phyloP scores from a whole-genome alignment of 2,113 vertebrate genomes.

The Madoqua kirkii region DNA sequence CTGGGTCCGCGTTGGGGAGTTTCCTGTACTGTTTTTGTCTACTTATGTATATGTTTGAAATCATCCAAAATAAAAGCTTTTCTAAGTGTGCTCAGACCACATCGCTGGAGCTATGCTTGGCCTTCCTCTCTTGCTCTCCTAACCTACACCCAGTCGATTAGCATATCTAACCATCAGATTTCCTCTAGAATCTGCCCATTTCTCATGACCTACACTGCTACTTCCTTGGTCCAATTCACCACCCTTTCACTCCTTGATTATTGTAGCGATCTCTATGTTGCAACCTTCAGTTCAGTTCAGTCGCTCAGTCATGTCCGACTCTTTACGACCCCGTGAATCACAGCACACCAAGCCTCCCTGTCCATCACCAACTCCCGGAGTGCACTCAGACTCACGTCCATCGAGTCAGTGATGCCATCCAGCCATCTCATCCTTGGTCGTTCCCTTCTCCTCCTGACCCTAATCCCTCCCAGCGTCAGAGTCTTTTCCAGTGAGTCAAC shows the following conservation, averaged over 20 bases:
- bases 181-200: neutral
- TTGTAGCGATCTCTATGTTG: neutral
- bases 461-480: no score
- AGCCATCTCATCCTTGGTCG: no score
- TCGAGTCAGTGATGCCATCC: no score
- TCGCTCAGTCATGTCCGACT: no score
- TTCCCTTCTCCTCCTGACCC: no score
- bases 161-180: neutral
- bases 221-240: neutral
- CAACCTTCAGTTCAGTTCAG: neutral
- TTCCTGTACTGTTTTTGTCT: neutral
- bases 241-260: neutral
- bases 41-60: neutral
- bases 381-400: no score
- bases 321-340: no score
- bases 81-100: neutral
- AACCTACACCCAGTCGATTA: neutral
- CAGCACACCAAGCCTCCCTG: no score
- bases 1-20: neutral
- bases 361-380: no score
- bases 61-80: neutral
- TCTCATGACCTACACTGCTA: neutral
- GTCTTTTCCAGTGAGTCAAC: no score
- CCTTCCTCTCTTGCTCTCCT: neutral
- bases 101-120: neutral